phyloP scores from a whole-genome alignment of 37 sponge, comb jelly and placozoan genomes.

The Ianthella basta region DNA sequence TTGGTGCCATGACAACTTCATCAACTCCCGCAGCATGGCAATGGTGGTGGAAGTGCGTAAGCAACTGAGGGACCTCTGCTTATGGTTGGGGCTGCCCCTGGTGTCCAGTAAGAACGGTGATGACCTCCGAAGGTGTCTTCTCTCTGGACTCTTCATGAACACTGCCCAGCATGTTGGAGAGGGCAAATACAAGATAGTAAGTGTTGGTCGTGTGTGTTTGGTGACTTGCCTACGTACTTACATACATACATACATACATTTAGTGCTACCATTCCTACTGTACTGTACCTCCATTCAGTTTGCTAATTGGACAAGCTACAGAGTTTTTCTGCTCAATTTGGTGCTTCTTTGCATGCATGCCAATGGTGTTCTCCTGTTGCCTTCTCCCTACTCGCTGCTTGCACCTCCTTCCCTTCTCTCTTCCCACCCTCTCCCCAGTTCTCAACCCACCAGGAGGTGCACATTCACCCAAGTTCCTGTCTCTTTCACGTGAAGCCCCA shows the following conservation, averaged over 20 bases:
- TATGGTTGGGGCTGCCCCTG: constrained; percentile 46
- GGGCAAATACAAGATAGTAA: constrained; percentile 75
- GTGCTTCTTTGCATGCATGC: no score
- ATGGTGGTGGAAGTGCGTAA: constrained; percentile 68
- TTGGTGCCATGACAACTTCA: constrained; percentile 91
- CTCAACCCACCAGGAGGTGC: constrained; percentile 66
- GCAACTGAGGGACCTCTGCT: constrained; percentile 81
- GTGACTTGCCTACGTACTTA: no score
- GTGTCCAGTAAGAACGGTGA: constrained; percentile 37
- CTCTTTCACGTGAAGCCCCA: constrained; percentile 73
- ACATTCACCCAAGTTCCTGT: constrained; percentile 87
- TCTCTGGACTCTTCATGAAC: constrained; percentile 73
- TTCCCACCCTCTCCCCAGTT: constrained; percentile 28
- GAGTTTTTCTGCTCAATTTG: no score
- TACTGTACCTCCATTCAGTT: no score
- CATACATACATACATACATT: no score
- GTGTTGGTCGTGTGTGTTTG: no score
- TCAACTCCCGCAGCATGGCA: constrained; percentile 78
- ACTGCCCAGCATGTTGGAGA: constrained; percentile 71
- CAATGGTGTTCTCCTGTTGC: neutral
- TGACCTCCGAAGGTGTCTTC: constrained; percentile 41
- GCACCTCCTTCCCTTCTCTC: neutral
- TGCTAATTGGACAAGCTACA: no score
- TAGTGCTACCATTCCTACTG: no score
- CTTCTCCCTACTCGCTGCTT: neutral